A percentile compares a stretch with the other conserved stretches of the same genome.
Conservation (phyloP, 2,797 vertebrate species). For the Esox masquinongy region DNA sequence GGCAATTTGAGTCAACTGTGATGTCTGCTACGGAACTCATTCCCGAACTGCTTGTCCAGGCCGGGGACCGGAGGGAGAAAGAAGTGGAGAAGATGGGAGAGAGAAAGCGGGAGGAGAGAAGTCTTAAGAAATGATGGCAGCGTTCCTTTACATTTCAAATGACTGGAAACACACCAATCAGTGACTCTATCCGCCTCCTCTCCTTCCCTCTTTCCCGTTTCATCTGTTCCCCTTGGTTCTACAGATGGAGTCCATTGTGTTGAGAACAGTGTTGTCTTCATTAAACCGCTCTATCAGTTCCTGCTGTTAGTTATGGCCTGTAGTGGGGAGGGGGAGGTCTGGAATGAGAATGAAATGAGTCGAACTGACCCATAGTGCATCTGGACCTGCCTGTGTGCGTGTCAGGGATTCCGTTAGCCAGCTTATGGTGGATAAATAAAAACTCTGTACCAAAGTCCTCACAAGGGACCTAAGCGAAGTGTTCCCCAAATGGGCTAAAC, state of each 20-base stretch:
- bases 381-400: not conserved
- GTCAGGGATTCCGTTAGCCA: too few species aligned
- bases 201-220: constrained; percentile 25
- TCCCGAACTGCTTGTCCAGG: too few species aligned
- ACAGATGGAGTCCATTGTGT: constrained; percentile 55
- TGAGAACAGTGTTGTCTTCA: constrained; percentile 44
- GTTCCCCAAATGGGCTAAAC: too few species aligned
- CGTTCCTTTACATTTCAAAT: constrained; percentile 46
- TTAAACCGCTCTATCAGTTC: constrained; percentile 40
- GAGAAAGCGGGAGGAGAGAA: not conserved
- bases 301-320: constrained; percentile 20
- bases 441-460: too few species aligned
- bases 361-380: constrained; percentile 6
- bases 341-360: constrained; percentile 15
- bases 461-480: too few species aligned
- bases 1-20: constrained; percentile 57
- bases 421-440: too few species aligned
- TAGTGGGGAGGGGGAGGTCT: not conserved
- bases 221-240: not conserved
- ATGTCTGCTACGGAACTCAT: constrained; percentile 26
- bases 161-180: constrained; percentile 55
- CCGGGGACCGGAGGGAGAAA: too few species aligned
- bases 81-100: not conserved
- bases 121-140: too few species aligned
- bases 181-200: constrained; percentile 44